These are phyloP conservation scores for Nestor notabilis DNA, from an alignment of 2,113 vertebrate genomes.

Conservation along the genomic window DNA sequence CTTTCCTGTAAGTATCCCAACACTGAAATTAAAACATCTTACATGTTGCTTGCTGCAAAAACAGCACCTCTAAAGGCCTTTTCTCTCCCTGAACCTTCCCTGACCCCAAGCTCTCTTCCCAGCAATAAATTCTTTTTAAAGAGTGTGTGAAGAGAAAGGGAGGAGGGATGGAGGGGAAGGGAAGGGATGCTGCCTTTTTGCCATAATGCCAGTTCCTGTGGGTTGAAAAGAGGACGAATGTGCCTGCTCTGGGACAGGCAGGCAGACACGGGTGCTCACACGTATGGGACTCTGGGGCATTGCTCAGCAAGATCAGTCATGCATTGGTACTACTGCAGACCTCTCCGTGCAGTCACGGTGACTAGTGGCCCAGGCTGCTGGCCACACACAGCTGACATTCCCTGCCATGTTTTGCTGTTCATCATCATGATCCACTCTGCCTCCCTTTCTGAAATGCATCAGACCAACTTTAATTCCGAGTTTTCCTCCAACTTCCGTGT, in stretches of 20 bases:
- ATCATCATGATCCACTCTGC: not conserved
- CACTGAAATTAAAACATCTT: not conserved
- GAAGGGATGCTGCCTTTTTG: not conserved
- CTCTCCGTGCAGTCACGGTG: not conserved
- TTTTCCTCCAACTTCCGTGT: not conserved
- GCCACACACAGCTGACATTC: not conserved
- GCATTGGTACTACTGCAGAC: not conserved
- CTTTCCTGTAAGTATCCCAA: not conserved
- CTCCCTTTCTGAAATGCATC: not conserved
- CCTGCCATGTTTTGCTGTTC: not conserved
- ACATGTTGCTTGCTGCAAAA: not conserved
- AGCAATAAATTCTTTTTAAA: conserved; percentile 8
- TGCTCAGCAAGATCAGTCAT: not conserved
- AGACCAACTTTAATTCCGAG: fast-evolving
- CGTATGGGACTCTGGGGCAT: fast-evolving
- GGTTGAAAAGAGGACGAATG: not conserved
- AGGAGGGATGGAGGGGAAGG: not conserved
- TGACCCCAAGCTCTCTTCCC: conserved; percentile 12
- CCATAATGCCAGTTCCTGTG: not conserved
- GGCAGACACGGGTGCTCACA: not conserved
- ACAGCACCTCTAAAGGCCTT: not conserved
- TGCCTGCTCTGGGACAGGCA: not conserved
- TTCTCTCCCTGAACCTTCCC: conserved; percentile 23
- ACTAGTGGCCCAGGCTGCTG: not conserved
- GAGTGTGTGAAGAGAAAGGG: not conserved